These are phyloP conservation scores for Euspilapteryx auroguttella DNA, from an alignment of 2,888 invertebrate species.

Conservation along the genomic window DNA sequence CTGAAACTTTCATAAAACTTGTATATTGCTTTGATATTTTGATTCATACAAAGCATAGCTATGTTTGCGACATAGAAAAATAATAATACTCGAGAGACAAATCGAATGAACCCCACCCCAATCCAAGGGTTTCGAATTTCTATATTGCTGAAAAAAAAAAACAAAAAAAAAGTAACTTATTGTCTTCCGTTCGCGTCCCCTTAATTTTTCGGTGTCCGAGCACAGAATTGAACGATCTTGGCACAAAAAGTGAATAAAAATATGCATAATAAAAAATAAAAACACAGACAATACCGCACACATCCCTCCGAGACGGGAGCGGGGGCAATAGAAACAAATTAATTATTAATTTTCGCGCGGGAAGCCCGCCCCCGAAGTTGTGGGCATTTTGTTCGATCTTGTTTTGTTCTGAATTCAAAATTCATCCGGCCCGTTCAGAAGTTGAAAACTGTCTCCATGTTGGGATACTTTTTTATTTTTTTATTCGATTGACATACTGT, in stretches of 20 bases:
- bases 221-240: constrained; percentile 18
- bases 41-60: no score
- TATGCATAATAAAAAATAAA: constrained; percentile 21
- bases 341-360: constrained; percentile 52
- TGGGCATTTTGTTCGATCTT: constrained; percentile 28
- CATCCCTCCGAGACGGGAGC: constrained; percentile 26
- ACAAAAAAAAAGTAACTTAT: no score
- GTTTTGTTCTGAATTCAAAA: constrained; percentile 46
- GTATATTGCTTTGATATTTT: no score
- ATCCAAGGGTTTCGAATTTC: no score
- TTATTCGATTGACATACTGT: constrained; percentile 2
- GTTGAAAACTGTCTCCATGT: constrained; percentile 25
- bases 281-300: constrained; percentile 24
- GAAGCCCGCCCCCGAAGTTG: constrained; percentile 26
- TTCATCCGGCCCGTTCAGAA: constrained; percentile 34
- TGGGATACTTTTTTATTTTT: constrained; percentile 12
- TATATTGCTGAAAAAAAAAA: no score
- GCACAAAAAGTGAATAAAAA: constrained; percentile 33
- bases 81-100: no score
- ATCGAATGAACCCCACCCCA: no score
- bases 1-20: no score
- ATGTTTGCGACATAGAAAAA: no score
- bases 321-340: constrained; percentile 47
- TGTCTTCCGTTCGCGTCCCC: no score
- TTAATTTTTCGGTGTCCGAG: no score